Conservation (phyloP, 2,797 vertebrate species). For the Buceros bicornis region DNA sequence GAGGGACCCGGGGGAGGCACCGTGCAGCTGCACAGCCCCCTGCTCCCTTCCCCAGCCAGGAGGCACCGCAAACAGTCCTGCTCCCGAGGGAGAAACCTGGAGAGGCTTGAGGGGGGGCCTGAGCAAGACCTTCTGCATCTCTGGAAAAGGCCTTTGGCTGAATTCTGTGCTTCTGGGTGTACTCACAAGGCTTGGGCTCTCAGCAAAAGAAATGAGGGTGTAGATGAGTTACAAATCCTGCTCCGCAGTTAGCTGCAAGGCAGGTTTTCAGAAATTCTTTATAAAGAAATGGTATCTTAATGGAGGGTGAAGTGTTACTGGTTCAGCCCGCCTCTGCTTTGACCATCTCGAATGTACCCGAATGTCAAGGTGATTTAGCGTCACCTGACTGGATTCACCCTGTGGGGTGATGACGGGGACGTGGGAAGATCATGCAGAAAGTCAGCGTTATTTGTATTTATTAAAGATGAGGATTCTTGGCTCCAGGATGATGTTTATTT, state of each 20-base stretch:
- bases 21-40: background rate
- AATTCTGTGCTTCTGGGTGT: background rate
- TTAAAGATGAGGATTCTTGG: background rate
- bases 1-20: rapidly evolving
- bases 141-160: background rate
- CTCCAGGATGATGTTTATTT: background rate
- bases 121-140: background rate
- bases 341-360: background rate
- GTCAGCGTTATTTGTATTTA: background rate
- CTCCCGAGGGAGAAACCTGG: background rate
- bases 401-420: background rate
- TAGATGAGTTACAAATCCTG: background rate
- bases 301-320: background rate
- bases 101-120: background rate
- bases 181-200: background rate
- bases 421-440: background rate
- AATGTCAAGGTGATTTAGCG: background rate
- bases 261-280: background rate
- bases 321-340: background rate
- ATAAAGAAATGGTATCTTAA: background rate
- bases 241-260: background rate
- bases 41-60: background rate
- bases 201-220: background rate
- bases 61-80: background rate
- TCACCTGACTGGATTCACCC: background rate